phyloP scores from a whole-genome alignment of 2,797 vertebrate genomes.

The Pteropus rufus region DNA sequence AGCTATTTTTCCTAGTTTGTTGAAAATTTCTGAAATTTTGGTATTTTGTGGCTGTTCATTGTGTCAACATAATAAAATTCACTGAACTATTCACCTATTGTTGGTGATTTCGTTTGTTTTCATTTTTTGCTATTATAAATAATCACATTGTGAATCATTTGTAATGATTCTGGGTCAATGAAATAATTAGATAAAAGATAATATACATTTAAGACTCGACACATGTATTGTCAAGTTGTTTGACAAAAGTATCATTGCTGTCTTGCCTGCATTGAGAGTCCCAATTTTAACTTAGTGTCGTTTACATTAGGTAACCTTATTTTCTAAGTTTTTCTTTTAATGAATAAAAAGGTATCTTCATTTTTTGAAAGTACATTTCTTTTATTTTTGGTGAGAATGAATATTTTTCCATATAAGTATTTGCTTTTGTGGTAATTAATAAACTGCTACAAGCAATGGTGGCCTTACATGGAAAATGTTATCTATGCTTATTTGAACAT shows the following conservation, averaged over 20 bases:
- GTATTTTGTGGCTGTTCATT: neutral
- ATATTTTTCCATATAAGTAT: neutral
- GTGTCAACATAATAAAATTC: neutral
- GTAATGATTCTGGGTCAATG: neutral
- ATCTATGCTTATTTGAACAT: neutral
- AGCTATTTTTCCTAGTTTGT: neutral
- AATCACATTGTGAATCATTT: neutral
- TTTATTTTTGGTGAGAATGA: neutral
- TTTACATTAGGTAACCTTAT: neutral
- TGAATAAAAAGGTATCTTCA: neutral
- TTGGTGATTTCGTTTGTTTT: neutral
- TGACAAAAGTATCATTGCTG: neutral
- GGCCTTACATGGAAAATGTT: neutral
- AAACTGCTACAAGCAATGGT: neutral
- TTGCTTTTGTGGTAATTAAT: conserved; percentile 13
- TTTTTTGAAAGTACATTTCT: neutral
- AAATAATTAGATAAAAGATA: neutral
- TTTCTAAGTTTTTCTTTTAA: conserved; percentile 41
- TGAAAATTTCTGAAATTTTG: conserved; percentile 2
- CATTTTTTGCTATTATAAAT: neutral
- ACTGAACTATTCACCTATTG: neutral
- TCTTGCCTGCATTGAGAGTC: neutral
- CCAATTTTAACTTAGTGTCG: neutral
- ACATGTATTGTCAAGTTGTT: neutral
- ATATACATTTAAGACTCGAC: neutral